Percentiles rank a stretch among this genome's conserved stretches.
Evolutionary conservation across 2,888 invertebrate species (phyloP).

Genomic region (Elmis aenea): DNA sequence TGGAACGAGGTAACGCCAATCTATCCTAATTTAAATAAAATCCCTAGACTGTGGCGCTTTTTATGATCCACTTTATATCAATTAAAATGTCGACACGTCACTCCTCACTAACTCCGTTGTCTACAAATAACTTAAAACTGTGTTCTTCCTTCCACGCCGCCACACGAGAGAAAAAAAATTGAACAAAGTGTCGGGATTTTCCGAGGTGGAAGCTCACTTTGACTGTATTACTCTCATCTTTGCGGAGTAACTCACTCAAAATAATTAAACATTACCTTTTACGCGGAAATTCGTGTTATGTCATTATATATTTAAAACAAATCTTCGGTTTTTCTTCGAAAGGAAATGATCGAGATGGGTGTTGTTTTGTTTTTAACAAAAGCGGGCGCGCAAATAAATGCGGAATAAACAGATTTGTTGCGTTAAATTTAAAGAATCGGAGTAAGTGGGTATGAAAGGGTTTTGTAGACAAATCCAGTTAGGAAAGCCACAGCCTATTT

Average conservation of each 20-base stretch:
- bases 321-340: too few species aligned
- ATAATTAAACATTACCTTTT: conserved; percentile 19
- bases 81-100: conserved; percentile 18
- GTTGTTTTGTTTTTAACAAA: too few species aligned
- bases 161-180: conserved; percentile 8
- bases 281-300: too few species aligned
- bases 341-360: too few species aligned
- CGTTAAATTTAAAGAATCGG: too few species aligned
- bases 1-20: conserved; percentile 16
- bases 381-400: too few species aligned
- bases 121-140: conserved; percentile 5
- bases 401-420: too few species aligned
- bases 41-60: conserved; percentile 20
- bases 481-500: too few species aligned
- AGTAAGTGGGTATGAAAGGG: too few species aligned
- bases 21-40: conserved; percentile 23
- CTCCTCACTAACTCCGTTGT: conserved; percentile 8
- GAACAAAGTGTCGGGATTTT: conserved; percentile 11
- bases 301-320: too few species aligned
- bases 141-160: conserved; percentile 7
- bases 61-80: conserved; percentile 22
- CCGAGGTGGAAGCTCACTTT: conserved; percentile 17
- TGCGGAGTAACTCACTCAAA: conserved; percentile 16
- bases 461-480: too few species aligned
- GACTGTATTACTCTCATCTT: conserved; percentile 17